Evolutionary conservation across 2,113 vertebrate species (phyloP).

Genomic region (Erpornis zantholeuca): DNA sequence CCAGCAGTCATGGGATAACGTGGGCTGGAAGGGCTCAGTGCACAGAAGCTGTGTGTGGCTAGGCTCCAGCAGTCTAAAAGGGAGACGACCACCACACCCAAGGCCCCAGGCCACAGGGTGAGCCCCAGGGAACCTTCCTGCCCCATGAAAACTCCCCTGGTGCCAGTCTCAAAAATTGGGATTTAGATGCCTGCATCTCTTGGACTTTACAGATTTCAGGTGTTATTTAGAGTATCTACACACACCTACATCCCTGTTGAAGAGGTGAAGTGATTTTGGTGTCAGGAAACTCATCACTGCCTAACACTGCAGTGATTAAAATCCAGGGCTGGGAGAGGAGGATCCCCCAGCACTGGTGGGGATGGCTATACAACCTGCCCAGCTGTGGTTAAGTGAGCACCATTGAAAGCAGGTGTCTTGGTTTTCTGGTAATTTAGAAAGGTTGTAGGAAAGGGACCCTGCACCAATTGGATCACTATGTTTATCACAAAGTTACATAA

Average conservation of each 20-base stretch:
- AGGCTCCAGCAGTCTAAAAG: neutral
- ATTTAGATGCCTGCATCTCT: neutral
- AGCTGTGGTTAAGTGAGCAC: neutral
- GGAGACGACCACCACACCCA: neutral
- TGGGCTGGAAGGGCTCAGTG: neutral
- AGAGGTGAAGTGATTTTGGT: neutral
- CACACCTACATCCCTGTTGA: neutral
- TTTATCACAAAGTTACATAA: neutral
- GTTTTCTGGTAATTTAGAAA: neutral
- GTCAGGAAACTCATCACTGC: neutral
- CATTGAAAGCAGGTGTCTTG: rapidly evolving
- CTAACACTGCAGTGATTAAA: neutral
- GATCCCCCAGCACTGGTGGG: rapidly evolving
- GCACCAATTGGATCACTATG: rapidly evolving
- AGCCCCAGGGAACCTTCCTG: neutral
- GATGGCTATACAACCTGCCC: rapidly evolving
- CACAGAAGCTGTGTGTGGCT: neutral
- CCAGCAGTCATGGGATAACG: neutral
- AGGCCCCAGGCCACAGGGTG: rapidly evolving
- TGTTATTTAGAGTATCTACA: neutral
- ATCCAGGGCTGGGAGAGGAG: neutral
- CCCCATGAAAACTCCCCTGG: rapidly evolving
- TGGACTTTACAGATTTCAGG: neutral
- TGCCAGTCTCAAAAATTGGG: neutral
- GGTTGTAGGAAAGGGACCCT: neutral